Conservation (phyloP, 2,113 vertebrate genomes). For the Crotalus helleri region DNA sequence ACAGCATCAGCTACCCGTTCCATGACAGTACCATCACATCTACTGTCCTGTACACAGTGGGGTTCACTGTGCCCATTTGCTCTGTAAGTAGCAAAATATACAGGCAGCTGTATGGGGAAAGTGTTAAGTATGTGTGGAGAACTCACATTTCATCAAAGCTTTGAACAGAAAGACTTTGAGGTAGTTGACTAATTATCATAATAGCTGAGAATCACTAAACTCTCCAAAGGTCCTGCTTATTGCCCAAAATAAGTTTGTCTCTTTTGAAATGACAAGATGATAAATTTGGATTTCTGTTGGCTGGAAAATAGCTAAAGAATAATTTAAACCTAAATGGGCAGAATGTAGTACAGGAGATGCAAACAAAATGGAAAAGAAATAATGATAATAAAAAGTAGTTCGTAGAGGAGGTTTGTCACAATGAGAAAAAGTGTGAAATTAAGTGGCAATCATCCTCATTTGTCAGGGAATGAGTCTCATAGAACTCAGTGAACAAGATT, state of each 20-base stretch:
- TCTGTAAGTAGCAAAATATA: conserved; percentile 88
- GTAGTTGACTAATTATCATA: background rate
- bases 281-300: background rate
- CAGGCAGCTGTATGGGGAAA: conserved; percentile 63
- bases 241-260: background rate
- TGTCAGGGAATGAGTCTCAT: background rate
- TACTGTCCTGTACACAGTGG: conserved; percentile 88
- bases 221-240: background rate
- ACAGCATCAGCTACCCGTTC: conserved; percentile 96
- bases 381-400: no score
- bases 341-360: background rate
- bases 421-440: background rate
- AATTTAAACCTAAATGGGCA: background rate
- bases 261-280: background rate
- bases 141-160: conserved; percentile 20
- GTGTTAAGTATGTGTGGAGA: conserved; percentile 38
- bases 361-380: background rate
- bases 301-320: background rate
- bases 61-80: conserved; percentile 90
- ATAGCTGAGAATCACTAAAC: background rate
- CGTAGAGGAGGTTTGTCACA: background rate
- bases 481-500: background rate
- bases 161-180: background rate
- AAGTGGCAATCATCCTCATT: background rate
- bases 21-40: conserved; percentile 88